Evolutionary conservation across 2,888 invertebrate species (phyloP).

Genomic region (Germaria angustata): DNA sequence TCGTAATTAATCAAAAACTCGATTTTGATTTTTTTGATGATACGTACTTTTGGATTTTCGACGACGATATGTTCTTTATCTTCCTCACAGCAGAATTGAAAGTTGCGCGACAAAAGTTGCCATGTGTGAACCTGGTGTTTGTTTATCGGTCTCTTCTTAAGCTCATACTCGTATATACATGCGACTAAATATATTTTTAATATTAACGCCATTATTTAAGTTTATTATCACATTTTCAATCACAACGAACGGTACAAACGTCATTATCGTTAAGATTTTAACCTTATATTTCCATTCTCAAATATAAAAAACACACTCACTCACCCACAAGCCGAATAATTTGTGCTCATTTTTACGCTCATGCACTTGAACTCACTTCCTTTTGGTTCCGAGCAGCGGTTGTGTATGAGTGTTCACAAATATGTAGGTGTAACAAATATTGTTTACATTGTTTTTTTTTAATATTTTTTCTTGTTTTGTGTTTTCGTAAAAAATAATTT

Average conservation of each 20-base stretch:
- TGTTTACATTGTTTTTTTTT: background rate
- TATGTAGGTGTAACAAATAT: slow-evolving; percentile 3
- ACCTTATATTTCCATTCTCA: background rate
- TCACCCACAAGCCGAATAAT: background rate
- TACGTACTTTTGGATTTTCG: too few relatives aligned
- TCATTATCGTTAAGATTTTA: background rate
- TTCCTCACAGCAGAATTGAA: too few relatives aligned
- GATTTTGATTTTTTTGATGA: too few relatives aligned
- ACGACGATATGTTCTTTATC: too few relatives aligned
- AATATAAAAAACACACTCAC: background rate
- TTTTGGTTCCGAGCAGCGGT: background rate
- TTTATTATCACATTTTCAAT: slow-evolving; percentile 42
- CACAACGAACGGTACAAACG: slow-evolving; percentile 1
- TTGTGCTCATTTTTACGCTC: background rate
- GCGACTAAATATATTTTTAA: too few relatives aligned
- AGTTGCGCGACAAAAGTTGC: too few relatives aligned
- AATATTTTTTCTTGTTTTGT: background rate
- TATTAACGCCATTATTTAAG: slow-evolving; percentile 31
- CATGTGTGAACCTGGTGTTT: too few relatives aligned
- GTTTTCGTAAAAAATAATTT: background rate
- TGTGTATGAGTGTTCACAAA: background rate
- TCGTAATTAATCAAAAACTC: too few relatives aligned
- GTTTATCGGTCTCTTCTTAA: background rate
- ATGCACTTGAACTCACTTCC: background rate
- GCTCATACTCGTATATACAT: too few relatives aligned